Conservation (phyloP, 2,797 vertebrate species). For the Sphenopsis melanotis region DNA sequence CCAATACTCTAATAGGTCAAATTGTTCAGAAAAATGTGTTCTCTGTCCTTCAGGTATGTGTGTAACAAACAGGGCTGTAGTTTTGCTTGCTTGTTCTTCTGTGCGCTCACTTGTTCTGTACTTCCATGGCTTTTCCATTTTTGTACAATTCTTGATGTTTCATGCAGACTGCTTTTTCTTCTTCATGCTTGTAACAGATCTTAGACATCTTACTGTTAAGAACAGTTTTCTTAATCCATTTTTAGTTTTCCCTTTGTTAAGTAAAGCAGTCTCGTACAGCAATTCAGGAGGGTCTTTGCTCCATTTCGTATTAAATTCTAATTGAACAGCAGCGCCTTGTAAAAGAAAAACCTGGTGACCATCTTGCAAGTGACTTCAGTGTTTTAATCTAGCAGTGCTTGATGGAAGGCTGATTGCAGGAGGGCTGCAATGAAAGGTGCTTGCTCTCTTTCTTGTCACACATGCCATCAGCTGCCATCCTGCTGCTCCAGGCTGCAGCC, state of each 20-base stretch:
- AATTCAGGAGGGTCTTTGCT: neutral
- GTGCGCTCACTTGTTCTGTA: neutral
- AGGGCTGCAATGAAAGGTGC: neutral
- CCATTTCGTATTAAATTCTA: neutral
- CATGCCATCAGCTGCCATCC: rapidly evolving
- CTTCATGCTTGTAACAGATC: neutral
- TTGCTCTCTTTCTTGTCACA: neutral
- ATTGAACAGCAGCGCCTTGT: rapidly evolving
- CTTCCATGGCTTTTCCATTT: neutral
- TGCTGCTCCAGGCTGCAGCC: rapidly evolving
- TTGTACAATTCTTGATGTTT: neutral
- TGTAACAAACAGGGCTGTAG: neutral
- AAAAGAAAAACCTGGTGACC: neutral
- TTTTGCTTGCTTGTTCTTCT: neutral
- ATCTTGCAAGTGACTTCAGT: neutral
- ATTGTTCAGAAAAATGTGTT: neutral
- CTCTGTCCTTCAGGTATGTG: neutral
- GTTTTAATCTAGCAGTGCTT: neutral
- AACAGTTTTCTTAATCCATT: neutral
- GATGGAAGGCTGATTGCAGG: neutral
- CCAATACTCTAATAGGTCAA: neutral
- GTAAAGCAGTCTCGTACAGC: neutral
- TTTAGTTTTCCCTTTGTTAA: neutral
- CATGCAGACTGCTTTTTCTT: neutral
- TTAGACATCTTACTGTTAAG: neutral